phyloP scores from a whole-genome alignment of 2,113 vertebrate genomes.

The Odocoileus virginianus region DNA sequence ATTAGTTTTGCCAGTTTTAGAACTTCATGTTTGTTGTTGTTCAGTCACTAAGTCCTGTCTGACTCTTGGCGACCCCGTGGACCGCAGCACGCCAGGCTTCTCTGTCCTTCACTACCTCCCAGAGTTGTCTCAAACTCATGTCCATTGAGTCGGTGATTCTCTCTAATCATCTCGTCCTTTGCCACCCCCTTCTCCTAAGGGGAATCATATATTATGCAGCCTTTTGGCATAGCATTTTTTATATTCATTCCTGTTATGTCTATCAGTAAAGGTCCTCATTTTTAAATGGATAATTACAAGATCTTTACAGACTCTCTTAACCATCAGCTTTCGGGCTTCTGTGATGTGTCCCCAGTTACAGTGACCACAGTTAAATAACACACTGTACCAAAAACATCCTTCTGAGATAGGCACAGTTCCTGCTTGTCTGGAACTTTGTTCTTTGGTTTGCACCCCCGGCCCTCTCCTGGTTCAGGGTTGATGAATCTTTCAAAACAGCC shows the following conservation, averaged over 20 bases:
- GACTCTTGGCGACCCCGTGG: background rate
- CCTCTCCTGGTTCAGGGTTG: accelerated
- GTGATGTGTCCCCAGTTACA: background rate
- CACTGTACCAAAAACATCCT: background rate
- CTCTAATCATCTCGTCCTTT: background rate
- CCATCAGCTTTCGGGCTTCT: background rate
- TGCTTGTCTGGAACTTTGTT: background rate
- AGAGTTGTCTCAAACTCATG: background rate
- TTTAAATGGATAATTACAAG: background rate
- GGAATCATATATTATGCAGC: background rate
- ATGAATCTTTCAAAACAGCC: background rate
- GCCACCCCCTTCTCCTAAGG: background rate
- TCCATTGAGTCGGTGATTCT: background rate
- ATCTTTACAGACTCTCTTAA: background rate
- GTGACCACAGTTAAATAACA: background rate
- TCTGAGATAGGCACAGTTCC: background rate
- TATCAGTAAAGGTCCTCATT: background rate
- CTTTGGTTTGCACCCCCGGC: background rate
- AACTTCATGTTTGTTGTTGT: background rate
- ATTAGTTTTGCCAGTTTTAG: background rate
- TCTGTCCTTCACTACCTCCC: background rate
- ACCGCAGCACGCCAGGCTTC: background rate
- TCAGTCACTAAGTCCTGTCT: background rate
- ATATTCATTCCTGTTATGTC: background rate
- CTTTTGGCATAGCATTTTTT: background rate